These are phyloP conservation scores for Drosophila mercatorum DNA, from an alignment of 2,888 invertebrate species.

Conservation along the genomic window DNA sequence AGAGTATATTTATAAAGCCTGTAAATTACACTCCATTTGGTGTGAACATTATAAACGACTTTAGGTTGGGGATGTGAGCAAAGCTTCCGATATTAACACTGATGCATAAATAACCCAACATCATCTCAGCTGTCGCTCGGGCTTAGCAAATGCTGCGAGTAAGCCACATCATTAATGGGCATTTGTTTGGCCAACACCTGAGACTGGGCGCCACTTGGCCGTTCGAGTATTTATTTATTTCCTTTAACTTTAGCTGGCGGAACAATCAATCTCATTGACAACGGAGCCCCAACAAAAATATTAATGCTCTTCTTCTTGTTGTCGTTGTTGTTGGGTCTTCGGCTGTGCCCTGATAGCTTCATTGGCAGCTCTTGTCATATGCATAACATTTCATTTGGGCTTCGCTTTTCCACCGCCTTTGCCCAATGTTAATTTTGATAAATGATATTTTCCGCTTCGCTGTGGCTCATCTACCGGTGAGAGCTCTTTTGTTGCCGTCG, in stretches of 20 bases:
- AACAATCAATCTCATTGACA: conserved; percentile 76
- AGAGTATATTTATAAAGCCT: background rate
- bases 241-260: conserved; percentile 24
- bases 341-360: conserved; percentile 56
- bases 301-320: background rate
- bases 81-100: background rate
- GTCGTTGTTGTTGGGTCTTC: conserved; percentile 10
- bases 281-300: conserved; percentile 17
- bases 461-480: conserved; percentile 20
- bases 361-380: conserved; percentile 56
- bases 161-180: conserved; percentile 50
- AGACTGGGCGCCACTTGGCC: conserved; percentile 44
- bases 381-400: conserved; percentile 57
- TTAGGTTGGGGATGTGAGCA: background rate
- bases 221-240: conserved; percentile 29
- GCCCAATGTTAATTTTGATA: conserved; percentile 65
- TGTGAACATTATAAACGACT: background rate
- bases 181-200: conserved; percentile 60
- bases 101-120: background rate
- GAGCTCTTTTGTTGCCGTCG: conserved; percentile 7
- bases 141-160: background rate
- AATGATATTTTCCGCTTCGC: conserved; percentile 52
- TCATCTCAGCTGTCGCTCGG: background rate
- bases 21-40: conserved; percentile 1
- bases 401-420: conserved; percentile 34